phyloP scores from a whole-genome alignment of 2,888 invertebrate species.

The Leptinotarsa rubiginosa region DNA sequence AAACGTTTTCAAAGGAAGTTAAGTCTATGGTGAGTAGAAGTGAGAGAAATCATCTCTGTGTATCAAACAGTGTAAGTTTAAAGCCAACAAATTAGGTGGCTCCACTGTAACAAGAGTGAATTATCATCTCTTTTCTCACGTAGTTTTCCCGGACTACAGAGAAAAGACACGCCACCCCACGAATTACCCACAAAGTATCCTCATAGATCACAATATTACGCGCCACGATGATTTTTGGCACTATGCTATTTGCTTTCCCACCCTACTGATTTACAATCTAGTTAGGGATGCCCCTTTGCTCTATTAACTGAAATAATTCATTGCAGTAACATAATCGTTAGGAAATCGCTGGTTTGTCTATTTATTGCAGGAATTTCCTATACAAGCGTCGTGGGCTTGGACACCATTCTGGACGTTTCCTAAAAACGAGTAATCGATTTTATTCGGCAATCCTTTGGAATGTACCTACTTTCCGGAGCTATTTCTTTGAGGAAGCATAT shows the following conservation, averaged over 20 bases:
- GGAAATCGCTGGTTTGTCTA: conserved; percentile 39
- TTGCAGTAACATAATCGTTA: conserved; percentile 39
- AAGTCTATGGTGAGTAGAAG: too few species aligned
- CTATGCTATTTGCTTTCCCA: conserved; percentile 61
- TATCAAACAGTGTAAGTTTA: too few species aligned
- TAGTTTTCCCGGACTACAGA: not conserved
- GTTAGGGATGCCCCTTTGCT: conserved; percentile 35
- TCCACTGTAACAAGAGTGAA: too few species aligned
- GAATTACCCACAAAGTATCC: conserved; percentile 63
- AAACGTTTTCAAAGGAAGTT: too few species aligned
- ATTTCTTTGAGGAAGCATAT: too few species aligned
- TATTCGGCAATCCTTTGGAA: too few species aligned
- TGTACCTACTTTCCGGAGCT: too few species aligned
- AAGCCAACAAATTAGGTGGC: too few species aligned
- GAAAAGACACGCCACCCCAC: conserved; percentile 53
- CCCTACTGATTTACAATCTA: conserved; percentile 47
- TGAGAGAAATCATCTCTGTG: too few species aligned
- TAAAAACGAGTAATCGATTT: not conserved
- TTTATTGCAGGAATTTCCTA: conserved; percentile 22
- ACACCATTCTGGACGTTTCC: not conserved
- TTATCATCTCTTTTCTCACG: not conserved
- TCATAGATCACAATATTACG: conserved; percentile 65
- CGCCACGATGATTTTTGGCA: conserved; percentile 63
- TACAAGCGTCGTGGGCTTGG: not conserved
- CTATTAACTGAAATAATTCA: conserved; percentile 44